phyloP scores from a whole-genome alignment of 2,797 vertebrate species.

The Lagorchestes hirsutus region DNA sequence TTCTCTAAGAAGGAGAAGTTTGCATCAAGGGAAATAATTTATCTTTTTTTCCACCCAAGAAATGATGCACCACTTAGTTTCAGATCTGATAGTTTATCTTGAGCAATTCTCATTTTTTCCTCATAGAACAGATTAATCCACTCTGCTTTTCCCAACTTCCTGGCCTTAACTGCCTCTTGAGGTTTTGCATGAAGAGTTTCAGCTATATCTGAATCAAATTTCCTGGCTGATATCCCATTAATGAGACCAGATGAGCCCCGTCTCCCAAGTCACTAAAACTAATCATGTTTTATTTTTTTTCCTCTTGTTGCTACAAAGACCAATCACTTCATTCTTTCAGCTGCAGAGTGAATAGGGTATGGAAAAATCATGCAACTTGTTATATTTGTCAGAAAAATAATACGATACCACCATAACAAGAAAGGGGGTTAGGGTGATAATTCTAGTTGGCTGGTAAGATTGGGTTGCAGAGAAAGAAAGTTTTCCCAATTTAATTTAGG shows the following conservation, averaged over 20 bases:
- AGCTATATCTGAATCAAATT: constrained; percentile 66
- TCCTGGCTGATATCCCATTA: constrained; percentile 67
- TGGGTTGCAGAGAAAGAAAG: not conserved
- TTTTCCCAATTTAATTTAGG: not conserved
- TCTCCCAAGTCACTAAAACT: constrained; percentile 58
- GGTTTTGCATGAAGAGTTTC: constrained; percentile 28
- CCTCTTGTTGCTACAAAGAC: constrained; percentile 59
- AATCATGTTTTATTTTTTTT: constrained; percentile 59
- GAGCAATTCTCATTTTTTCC: constrained; percentile 56
- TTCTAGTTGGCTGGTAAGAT: not conserved
- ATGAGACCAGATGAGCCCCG: constrained; percentile 52
- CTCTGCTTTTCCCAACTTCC: constrained; percentile 59
- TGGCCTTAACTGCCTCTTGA: constrained; percentile 46
- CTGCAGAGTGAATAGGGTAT: constrained; percentile 49
- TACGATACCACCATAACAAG: not conserved
- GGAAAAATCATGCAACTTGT: constrained; percentile 44
- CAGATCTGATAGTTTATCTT: constrained; percentile 71
- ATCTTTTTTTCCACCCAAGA: constrained; percentile 61
- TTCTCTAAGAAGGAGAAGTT: constrained; percentile 62
- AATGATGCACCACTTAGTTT: constrained; percentile 54
- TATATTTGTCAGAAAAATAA: constrained; percentile 27
- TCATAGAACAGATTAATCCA: constrained; percentile 67
- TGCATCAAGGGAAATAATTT: constrained; percentile 67
- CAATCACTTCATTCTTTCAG: constrained; percentile 39
- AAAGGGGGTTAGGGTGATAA: not conserved